Conservation (phyloP, 2,888 invertebrate genomes). For the Crossocerus cetratus region DNA sequence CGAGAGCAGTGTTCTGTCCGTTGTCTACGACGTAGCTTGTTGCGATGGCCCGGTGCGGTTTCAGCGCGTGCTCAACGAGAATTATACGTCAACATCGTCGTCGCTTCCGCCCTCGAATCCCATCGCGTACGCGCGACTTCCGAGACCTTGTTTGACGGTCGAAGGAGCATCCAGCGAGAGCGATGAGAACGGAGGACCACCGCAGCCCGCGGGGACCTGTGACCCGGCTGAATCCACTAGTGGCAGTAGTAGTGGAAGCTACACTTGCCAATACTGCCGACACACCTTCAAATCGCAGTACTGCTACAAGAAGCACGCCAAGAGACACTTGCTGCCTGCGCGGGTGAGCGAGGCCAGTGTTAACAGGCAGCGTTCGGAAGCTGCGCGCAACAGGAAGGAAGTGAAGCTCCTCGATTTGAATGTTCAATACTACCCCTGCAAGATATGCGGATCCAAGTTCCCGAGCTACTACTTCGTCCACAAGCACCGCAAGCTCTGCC, state of each 20-base stretch:
- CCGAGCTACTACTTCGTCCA: conserved; percentile 96
- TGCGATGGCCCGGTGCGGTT: conserved; percentile 94
- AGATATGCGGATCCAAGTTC: conserved; percentile 94
- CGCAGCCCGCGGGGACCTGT: conserved; percentile 15
- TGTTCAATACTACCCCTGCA: conserved; percentile 95
- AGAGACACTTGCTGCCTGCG: conserved; percentile 74
- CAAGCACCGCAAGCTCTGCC: conserved; percentile 92
- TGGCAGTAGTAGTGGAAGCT: conserved; percentile 72
- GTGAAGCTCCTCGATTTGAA: conserved; percentile 85
- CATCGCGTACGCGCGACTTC: neutral
- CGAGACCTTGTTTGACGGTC: neutral
- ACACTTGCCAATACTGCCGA: conserved; percentile 86
- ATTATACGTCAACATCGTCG: conserved; percentile 79
- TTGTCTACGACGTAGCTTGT: conserved; percentile 91
- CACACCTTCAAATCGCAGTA: conserved; percentile 91
- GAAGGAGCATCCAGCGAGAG: conserved; percentile 54
- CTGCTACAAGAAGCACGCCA: conserved; percentile 89
- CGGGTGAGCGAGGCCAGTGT: conserved; percentile 34
- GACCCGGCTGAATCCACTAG: conserved; percentile 64
- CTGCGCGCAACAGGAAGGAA: conserved; percentile 76
- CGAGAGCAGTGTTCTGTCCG: conserved; percentile 63
- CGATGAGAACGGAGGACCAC: conserved; percentile 69
- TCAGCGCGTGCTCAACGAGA: conserved; percentile 90
- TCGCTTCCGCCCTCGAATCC: conserved; percentile 11
- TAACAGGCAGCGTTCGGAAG: conserved; percentile 36